Evolutionary conservation across 2,113 vertebrate genomes (phyloP), one percentile per base, ranked within the genome.

Genomic region (Nothobranchius furzeri): DNA sequence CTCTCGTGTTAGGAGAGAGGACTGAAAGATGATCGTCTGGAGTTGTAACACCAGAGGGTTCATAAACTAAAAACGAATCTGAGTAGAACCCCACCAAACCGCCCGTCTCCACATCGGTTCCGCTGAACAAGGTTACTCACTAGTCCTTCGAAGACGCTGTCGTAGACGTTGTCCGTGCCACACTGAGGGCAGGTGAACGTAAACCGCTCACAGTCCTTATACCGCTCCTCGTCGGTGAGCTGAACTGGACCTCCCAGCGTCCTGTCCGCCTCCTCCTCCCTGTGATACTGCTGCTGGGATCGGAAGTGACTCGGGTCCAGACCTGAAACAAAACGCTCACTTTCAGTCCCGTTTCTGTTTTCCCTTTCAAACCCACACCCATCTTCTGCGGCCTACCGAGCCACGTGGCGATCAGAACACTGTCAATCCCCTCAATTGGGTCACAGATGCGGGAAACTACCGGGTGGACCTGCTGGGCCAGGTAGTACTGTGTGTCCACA

Each of bases 381-480:
- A 1, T 49, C 15, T 49, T 17, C 15, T 49, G 2, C 14, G 9
- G 2, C 86, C 72, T 59, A 94, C 93, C 93, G 12, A 94, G 85
- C 97, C 97, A 99, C 0, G 94, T 90, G 73, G 98, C 98, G 85
- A 99, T 95, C 79, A 99, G 95, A 36, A 95, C 90, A 47, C 92
- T 85, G 68, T 99, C 96, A 58, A 98, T 95, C 83, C 98, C 97
- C 36, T 98, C 96, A 64, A 99, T 98, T 59, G 98, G 97, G 37
- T 98, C 95, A 82, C 98, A 99, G 82, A 99, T 98, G 50, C 97
- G 93, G 86, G 95, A 93, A 88, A 99, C 96, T 40, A 99, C 98
- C 4, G 98, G 98, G 84, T 99, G 96, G 68, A 99, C 84, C 87
- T 99, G 98, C 86, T 99, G 96, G 59, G 95, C 94, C 77, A 99